Conservation (phyloP, 2,113 vertebrate genomes). For the Emydura subglobosa region DNA sequence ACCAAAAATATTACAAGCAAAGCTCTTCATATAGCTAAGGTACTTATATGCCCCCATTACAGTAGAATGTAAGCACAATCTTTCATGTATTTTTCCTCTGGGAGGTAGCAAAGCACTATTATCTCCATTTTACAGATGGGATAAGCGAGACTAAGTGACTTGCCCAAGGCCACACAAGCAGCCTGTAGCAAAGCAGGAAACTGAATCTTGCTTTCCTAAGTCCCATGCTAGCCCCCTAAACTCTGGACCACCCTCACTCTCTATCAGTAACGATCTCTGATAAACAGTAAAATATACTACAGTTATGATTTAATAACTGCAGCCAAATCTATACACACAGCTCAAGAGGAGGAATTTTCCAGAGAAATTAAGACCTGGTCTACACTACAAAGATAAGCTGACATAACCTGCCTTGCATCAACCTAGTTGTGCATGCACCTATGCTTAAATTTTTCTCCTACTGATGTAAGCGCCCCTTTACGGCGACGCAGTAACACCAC, state of each 20-base stretch:
- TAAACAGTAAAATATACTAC: neutral
- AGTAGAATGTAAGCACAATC: neutral
- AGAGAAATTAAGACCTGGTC: neutral
- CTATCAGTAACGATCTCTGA: neutral
- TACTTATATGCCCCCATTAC: neutral
- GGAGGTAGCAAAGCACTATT: neutral
- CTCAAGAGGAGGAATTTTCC: neutral
- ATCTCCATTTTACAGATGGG: neutral
- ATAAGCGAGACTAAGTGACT: neutral
- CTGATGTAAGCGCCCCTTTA: too few relatives aligned
- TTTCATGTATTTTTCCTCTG: neutral
- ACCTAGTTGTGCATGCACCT: neutral
- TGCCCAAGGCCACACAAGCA: neutral
- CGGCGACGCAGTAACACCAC: too few relatives aligned
- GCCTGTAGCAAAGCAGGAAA: neutral
- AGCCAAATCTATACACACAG: neutral
- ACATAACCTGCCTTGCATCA: neutral
- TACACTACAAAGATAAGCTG: neutral
- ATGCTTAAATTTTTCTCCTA: neutral
- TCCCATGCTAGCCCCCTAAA: neutral
- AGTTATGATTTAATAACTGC: neutral
- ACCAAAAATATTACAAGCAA: neutral
- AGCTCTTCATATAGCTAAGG: constrained; percentile 17
- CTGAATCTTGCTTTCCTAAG: neutral
- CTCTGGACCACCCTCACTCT: neutral